A percentile compares a stretch with the other conserved stretches of the same genome.
Evolutionary conservation across 2,797 vertebrate species (phyloP).

Genomic region (Crenuchus spilurus): DNA sequence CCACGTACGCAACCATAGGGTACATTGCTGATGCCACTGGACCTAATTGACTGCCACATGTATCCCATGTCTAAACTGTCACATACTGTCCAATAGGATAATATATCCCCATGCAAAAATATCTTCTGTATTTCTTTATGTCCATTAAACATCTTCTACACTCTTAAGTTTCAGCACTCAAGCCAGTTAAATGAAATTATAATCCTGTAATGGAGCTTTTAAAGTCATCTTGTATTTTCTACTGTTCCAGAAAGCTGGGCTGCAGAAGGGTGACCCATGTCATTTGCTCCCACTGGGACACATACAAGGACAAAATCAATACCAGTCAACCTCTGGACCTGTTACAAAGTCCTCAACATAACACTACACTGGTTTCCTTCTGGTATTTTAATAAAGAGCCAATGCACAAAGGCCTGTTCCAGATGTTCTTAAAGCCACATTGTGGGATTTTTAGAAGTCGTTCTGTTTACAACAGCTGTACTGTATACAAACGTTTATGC

Average conservation of each 20-base stretch:
- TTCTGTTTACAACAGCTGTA: conserved; percentile 17
- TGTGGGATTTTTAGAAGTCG: background rate
- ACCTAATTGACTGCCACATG: too few relatives aligned
- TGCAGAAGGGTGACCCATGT: conserved; percentile 4
- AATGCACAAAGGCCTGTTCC: background rate
- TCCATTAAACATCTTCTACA: too few relatives aligned
- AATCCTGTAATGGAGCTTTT: background rate
- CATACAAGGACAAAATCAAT: conserved; percentile 13
- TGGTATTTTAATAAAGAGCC: background rate
- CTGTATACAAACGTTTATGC: conserved; percentile 4
- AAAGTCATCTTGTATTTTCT: conserved; percentile 2
- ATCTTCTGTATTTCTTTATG: too few relatives aligned
- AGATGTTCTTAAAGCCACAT: conserved; percentile 14
- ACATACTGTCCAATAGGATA: too few relatives aligned
- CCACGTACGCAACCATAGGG: too few relatives aligned
- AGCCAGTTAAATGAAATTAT: background rate
- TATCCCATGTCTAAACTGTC: too few relatives aligned
- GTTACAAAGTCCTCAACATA: background rate
- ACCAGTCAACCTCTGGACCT: background rate
- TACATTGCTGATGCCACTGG: too few relatives aligned
- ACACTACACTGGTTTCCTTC: background rate
- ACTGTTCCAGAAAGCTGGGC: background rate
- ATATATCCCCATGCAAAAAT: too few relatives aligned
- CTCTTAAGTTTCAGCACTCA: too few relatives aligned
- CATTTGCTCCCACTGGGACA: conserved; percentile 11